Conservation (phyloP, 2,797 vertebrate genomes). For the Peromyscus nudipes region DNA sequence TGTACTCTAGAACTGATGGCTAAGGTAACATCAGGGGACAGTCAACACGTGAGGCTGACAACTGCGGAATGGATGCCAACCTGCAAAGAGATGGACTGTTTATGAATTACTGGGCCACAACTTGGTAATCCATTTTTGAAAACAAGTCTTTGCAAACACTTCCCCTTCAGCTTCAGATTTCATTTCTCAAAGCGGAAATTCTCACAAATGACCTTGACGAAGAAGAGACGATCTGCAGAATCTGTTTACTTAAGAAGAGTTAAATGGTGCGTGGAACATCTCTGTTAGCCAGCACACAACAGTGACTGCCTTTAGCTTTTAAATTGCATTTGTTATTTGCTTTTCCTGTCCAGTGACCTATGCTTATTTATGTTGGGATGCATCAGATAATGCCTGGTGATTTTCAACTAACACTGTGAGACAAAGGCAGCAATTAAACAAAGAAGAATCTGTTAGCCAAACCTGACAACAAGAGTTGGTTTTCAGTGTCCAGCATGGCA, state of each 20-base stretch:
- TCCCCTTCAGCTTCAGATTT: conserved; percentile 47
- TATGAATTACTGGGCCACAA: not conserved
- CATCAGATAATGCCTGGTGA: conserved; percentile 32
- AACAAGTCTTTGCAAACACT: conserved; percentile 36
- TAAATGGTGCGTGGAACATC: conserved; percentile 64
- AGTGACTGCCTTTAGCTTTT: conserved; percentile 41
- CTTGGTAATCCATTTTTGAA: conserved; percentile 13
- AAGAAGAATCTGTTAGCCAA: conserved; percentile 46
- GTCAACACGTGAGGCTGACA: conserved; percentile 31
- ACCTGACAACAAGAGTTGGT: not conserved
- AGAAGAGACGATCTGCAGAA: not conserved
- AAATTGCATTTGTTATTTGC: conserved; percentile 63
- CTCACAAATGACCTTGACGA: conserved; percentile 36
- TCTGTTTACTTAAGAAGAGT: conserved; percentile 65
- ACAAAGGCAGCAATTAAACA: conserved; percentile 60
- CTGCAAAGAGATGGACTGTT: not conserved
- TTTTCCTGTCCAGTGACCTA: conserved; percentile 61
- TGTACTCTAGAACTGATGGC: not conserved
- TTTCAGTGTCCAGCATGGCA: not conserved
- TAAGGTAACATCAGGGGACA: not conserved
- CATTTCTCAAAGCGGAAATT: conserved; percentile 44
- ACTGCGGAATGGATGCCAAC: not conserved
- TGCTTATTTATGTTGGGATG: conserved; percentile 46
- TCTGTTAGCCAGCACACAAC: conserved; percentile 30
- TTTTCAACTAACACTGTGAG: conserved; percentile 61